Base-by-base conservation (phyloP, 2,888 invertebrate genomes). In the Bedellia somnulentella region DNA sequence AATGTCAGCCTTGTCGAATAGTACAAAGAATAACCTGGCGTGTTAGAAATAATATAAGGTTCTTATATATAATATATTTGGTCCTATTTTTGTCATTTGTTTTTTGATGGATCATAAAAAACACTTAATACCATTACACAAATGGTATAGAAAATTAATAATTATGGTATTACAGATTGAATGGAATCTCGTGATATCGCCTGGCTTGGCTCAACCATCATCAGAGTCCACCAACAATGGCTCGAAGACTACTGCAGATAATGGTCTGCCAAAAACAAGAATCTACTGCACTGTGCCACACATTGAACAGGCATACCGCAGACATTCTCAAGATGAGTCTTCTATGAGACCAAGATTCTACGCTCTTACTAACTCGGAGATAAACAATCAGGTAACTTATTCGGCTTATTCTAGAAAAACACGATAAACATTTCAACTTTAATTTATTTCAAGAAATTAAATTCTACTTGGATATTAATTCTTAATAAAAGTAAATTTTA, bases 271-370 rank as follows among this genome's bases (percentile, higher is more conserved):
- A 4, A 71, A 67, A 32, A 45, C 76, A 0, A 68, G 77, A 27
- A 70, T 75, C 26, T 77, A 70, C 40, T 76, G 73, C 41, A 61
- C 70, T 32, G 76, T 76, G 35, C 73, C 73, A 1, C 49, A 51
- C 42, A 66, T 76, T 8, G 77, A 77, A 35, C 55, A 57, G 33
- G 66, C 70, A 2, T 76, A 75, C 41, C 45, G 73, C 5, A 45
- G 61, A 1, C 47, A 67, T 17, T 57, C 70, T 9, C 70, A 67
- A 31, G 82, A 82, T 30, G 84, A 83, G 37, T 80, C 80, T 24
- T 83, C 83, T 1, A 88, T 94, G 81, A 85, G 89, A 37, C 95
- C 96, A 0, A 84, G 90, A 46, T 96, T 96, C 67, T 97, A 96
- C 58, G 89, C 92, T 13, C 73, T 97, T 15, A 89, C 93, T 8